Evolutionary conservation across 2,797 vertebrate species (phyloP).

Genomic region (Tachyglossus aculeatus): DNA sequence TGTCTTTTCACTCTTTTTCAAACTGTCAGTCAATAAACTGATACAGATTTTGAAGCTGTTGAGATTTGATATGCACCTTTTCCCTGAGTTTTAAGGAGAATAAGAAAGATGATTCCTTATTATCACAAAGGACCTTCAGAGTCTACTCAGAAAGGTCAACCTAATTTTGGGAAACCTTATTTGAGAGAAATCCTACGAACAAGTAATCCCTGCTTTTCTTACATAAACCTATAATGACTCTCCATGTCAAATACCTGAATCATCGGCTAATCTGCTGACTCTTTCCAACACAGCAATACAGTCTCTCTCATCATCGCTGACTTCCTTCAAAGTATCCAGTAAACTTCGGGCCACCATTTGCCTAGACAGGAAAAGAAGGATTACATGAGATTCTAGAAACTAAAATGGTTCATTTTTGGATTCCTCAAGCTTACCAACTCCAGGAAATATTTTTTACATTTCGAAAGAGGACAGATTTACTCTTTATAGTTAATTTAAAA

Average conservation of each 20-base stretch:
- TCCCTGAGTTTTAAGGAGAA: not conserved
- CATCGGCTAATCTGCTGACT: conserved; percentile 86
- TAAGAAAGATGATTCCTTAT: not conserved
- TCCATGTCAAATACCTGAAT: conserved; percentile 79
- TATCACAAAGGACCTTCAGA: not conserved
- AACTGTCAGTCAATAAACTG: not conserved
- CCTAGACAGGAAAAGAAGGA: conserved; percentile 72
- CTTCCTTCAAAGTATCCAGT: conserved; percentile 88
- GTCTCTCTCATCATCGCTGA: conserved; percentile 88
- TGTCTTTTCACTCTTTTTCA: too few species aligned
- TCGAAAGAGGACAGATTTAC: too few species aligned
- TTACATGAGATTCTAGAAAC: conserved; percentile 25
- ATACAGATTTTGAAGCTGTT: not conserved
- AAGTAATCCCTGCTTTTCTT: not conserved
- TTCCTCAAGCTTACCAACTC: too few species aligned
- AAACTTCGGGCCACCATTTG: conserved; percentile 93
- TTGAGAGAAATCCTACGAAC: not conserved
- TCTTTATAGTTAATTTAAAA: too few species aligned
- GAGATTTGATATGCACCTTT: not conserved
- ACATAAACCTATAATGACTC: conserved; percentile 1
- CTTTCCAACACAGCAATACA: conserved; percentile 87
- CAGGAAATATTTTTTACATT: too few species aligned
- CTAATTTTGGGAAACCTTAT: conserved; percentile 1
- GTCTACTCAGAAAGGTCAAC: conserved; percentile 19
- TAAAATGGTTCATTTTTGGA: not conserved